A percentile compares a stretch with the other conserved stretches of the same genome.
Conservation (phyloP, 2,797 vertebrate species). For the Enteromius fasciolatus region DNA sequence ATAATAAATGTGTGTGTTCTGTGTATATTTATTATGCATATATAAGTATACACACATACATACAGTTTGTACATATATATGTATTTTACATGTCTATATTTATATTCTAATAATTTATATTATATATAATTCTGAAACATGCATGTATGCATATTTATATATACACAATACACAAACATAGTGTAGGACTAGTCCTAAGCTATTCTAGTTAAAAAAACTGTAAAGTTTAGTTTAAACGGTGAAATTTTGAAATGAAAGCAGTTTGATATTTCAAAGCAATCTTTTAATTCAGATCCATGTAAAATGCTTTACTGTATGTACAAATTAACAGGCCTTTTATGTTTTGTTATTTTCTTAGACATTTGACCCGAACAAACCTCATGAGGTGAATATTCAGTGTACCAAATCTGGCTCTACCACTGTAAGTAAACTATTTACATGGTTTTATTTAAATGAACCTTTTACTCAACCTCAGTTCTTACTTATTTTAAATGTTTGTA, state of each 20-base stretch:
- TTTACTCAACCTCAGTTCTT: not conserved
- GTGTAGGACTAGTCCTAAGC: not conserved
- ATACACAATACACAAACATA: too few relatives aligned
- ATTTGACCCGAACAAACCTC: not conserved
- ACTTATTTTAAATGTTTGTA: not conserved
- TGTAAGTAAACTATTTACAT: slow-evolving; percentile 18
- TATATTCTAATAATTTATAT: too few relatives aligned
- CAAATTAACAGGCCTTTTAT: not conserved
- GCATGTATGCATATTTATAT: too few relatives aligned
- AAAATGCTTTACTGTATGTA: not conserved
- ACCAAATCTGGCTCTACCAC: accelerated
- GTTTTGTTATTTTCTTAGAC: slow-evolving; percentile 54
- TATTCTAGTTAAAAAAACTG: not conserved
- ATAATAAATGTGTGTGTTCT: too few relatives aligned
- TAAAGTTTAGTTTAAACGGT: not conserved
- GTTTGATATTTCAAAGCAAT: not conserved
- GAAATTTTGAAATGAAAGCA: not conserved
- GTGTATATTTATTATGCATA: too few relatives aligned
- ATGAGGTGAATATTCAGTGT: slow-evolving; percentile 24
- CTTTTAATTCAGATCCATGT: not conserved
- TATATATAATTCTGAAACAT: too few relatives aligned
- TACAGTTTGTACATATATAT: too few relatives aligned
- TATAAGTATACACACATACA: too few relatives aligned
- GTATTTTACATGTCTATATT: too few relatives aligned
- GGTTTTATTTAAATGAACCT: not conserved